Evolutionary conservation across 2,113 vertebrate genomes (phyloP).

Genomic region (Tetrax tetrax): DNA sequence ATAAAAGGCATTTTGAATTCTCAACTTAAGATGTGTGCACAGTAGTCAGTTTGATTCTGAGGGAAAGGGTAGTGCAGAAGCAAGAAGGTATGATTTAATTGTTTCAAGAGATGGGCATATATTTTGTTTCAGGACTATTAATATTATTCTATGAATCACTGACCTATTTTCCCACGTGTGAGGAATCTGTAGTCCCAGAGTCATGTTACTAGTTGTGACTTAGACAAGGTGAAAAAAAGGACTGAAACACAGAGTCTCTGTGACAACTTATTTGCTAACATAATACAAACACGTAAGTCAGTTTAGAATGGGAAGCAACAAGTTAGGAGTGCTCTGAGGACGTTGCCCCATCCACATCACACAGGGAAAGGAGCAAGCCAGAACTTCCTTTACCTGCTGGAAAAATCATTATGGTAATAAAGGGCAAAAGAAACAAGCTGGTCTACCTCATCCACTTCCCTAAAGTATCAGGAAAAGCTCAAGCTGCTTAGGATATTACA

Average conservation of each 20-base stretch:
- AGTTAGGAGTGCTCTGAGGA: background rate
- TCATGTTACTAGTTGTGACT: background rate
- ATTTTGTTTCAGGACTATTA: background rate
- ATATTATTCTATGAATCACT: background rate
- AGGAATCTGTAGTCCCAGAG: background rate
- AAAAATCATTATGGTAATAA: background rate
- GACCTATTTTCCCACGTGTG: background rate
- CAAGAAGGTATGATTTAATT: background rate
- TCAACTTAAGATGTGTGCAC: background rate
- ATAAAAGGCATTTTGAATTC: background rate
- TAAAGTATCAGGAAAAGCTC: slow-evolving; percentile 11
- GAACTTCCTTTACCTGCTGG: background rate
- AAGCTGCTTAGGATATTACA: slow-evolving; percentile 1
- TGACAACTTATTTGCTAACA: background rate
- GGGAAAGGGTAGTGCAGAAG: background rate
- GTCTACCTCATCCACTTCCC: background rate
- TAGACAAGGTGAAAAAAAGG: background rate
- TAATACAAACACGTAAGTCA: background rate
- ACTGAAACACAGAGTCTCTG: background rate
- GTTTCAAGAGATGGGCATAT: background rate
- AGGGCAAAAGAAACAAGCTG: background rate
- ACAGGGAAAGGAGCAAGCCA: background rate
- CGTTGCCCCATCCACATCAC: background rate
- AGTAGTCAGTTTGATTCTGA: background rate
- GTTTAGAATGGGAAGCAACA: background rate